Percentiles rank a stretch among this genome's conserved stretches.
Conservation (phyloP, 1,140 invertebrate genomes). For the Zaprionus taronus region DNA sequence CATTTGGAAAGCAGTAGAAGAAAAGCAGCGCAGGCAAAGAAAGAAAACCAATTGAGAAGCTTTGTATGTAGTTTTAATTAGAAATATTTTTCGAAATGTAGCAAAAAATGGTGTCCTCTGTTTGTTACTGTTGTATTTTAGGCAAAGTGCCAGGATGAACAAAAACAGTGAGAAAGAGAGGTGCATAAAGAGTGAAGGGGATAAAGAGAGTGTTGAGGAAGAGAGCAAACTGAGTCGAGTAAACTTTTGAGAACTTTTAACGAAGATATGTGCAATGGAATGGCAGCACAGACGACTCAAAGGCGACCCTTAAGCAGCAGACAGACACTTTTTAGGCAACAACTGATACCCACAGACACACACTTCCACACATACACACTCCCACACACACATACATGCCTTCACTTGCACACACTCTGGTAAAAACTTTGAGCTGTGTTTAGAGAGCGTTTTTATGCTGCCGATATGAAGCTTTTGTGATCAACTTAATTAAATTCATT, state of each 20-base stretch:
- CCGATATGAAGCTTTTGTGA: slow-evolving; percentile 64
- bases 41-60: slow-evolving; percentile 42
- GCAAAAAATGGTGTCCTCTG: slow-evolving; percentile 36
- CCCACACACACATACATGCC: background rate
- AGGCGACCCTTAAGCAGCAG: slow-evolving; percentile 35
- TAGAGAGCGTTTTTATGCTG: slow-evolving; percentile 54
- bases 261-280: slow-evolving; percentile 56
- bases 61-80: slow-evolving; percentile 72
- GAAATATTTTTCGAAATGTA: slow-evolving; percentile 67
- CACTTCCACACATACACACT: background rate
- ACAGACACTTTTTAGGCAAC: slow-evolving; percentile 31
- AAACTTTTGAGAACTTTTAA: slow-evolving; percentile 74
- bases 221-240: slow-evolving; percentile 33
- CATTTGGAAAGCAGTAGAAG: slow-evolving; percentile 37
- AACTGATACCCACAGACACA: slow-evolving; percentile 24
- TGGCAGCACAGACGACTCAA: slow-evolving; percentile 13
- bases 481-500: slow-evolving; percentile 80
- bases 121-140: slow-evolving; percentile 44
- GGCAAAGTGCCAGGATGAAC: slow-evolving; percentile 63
- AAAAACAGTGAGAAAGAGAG: background rate
- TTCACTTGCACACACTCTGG: background rate
- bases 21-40: slow-evolving; percentile 27
- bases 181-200: slow-evolving; percentile 1
- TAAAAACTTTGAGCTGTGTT: slow-evolving; percentile 63
- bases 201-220: background rate